Evolutionary conservation across 35 echinoderm and acorn worm species (phyloP).

Genomic region (Diadema setosum): DNA sequence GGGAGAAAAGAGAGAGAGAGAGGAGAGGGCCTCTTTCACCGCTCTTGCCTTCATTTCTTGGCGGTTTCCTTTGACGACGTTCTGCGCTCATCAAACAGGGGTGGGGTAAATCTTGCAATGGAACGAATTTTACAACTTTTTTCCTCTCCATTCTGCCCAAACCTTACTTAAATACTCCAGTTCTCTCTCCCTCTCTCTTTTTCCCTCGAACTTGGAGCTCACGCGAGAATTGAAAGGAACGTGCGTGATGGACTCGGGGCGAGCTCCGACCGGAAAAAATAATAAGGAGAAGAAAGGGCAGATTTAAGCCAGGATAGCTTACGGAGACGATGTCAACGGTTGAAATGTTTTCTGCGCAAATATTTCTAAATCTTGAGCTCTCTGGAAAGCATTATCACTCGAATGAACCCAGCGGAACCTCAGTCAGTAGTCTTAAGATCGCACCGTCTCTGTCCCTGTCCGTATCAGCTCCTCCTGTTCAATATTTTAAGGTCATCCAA

Average conservation of each 20-base stretch:
- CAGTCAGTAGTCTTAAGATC: too few relatives aligned
- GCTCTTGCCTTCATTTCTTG: too few relatives aligned
- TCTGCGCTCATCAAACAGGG: too few relatives aligned
- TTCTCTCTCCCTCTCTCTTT: background rate
- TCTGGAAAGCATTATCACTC: background rate
- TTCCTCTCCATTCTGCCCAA: background rate
- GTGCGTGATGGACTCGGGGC: background rate
- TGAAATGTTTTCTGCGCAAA: background rate
- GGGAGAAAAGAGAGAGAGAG: too few relatives aligned
- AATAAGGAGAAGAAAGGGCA: background rate
- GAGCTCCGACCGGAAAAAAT: background rate
- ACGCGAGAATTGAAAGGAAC: background rate
- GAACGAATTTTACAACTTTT: background rate
- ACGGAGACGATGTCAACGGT: background rate
- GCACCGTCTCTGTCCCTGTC: too few relatives aligned
- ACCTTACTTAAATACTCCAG: too few relatives aligned
- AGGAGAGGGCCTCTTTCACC: too few relatives aligned
- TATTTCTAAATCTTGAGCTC: background rate
- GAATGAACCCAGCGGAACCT: too few relatives aligned
- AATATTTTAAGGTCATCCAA: too few relatives aligned
- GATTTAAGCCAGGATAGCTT: background rate
- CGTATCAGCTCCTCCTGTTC: too few relatives aligned
- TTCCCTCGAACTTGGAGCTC: background rate
- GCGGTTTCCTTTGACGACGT: too few relatives aligned
- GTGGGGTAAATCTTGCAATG: too few relatives aligned